Base-by-base conservation (phyloP, 2,888 invertebrate genomes). In the Drosophila niveifrons region DNA sequence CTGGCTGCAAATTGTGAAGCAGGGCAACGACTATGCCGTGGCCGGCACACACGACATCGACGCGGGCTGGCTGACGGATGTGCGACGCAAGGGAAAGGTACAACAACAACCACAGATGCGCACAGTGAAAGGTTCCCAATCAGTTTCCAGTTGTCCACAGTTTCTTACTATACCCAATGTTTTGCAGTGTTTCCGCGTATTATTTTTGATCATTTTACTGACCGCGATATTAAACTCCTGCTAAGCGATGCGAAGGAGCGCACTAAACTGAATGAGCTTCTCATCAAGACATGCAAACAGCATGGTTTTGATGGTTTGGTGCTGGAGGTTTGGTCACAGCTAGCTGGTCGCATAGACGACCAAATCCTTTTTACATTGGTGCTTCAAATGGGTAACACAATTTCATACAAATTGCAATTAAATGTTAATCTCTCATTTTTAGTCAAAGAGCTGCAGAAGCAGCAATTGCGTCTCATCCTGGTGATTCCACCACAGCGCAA, bases 271-370 rank as follows among this genome's bases (percentile, higher is more conserved):
- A 94, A 95, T 17, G 93, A 95, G 39, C 93, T 95, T 51, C 94
- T 98, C 0, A 93, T 95, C 39, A 94, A 95, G 70, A 93, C 94
- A 11, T 95, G 95, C 72, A 94, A 96, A 93, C 94, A 95, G 66
- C 95, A 96, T 93, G 94, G 95, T 75, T 98, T 99, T 92, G 95
- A 97, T 92, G 99, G 99, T 0, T 94, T 96, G 39, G 97, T 98
- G 0, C 90, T 99, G 3, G 99, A 99, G 93, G 94, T 98, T 55
- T 97, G 98, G 95, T 96, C 96, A 15, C 97, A 97, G 92, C 93
- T 97, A 90, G 94, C 96, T 82, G 94, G 96, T 80, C 93, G 95
- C 87, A 93, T 94, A 1, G 93, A 94, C 75, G 92, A 94, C 73
- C 92, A 93, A 48, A 90, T 93, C 53, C 93, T 96, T 59, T 93